A percentile compares a stretch with the other conserved stretches of the same genome.
Evolutionary conservation across 2,888 invertebrate genomes (phyloP).

Genomic region (Chymomyza fuscimana): DNA sequence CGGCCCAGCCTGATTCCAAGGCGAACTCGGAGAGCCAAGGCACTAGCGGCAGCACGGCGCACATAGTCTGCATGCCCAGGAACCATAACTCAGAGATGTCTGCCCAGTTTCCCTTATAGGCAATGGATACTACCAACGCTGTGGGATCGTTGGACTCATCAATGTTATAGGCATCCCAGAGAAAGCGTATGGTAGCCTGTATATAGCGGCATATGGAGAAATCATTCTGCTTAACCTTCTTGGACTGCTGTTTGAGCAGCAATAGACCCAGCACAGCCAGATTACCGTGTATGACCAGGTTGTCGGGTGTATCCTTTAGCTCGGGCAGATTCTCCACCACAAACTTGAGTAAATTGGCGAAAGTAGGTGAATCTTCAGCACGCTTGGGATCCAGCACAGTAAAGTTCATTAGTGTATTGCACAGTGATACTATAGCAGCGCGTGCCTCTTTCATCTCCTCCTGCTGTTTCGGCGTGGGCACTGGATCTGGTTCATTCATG

Average conservation of each 20-base stretch:
- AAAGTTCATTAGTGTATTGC: conserved; percentile 95
- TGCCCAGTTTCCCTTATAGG: conserved; percentile 93
- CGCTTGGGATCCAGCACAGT: conserved; percentile 92
- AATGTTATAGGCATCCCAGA: conserved; percentile 95
- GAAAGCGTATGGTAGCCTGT: conserved; percentile 92
- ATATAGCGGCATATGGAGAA: conserved; percentile 94
- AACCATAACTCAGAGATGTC: conserved; percentile 96
- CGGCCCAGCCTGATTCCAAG: conserved; percentile 96
- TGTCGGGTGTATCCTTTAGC: conserved; percentile 89
- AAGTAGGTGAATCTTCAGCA: conserved; percentile 88
- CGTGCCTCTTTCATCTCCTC: conserved; percentile 92
- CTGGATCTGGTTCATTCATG: conserved; percentile 87
- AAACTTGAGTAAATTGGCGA: conserved; percentile 90
- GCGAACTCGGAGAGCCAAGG: conserved; percentile 95
- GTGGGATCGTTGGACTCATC: conserved; percentile 92
- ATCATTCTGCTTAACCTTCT: conserved; percentile 91
- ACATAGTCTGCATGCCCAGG: conserved; percentile 95
- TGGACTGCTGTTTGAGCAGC: conserved; percentile 90
- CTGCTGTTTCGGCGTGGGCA: conserved; percentile 86
- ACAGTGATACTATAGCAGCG: conserved; percentile 91
- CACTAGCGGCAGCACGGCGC: conserved; percentile 88
- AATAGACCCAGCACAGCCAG: conserved; percentile 90
- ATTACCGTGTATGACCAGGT: conserved; percentile 92
- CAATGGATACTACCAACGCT: conserved; percentile 90
- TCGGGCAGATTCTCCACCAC: conserved; percentile 92